Base-by-base conservation (phyloP, 2,113 vertebrate species). In the Nibea albiflora region DNA sequence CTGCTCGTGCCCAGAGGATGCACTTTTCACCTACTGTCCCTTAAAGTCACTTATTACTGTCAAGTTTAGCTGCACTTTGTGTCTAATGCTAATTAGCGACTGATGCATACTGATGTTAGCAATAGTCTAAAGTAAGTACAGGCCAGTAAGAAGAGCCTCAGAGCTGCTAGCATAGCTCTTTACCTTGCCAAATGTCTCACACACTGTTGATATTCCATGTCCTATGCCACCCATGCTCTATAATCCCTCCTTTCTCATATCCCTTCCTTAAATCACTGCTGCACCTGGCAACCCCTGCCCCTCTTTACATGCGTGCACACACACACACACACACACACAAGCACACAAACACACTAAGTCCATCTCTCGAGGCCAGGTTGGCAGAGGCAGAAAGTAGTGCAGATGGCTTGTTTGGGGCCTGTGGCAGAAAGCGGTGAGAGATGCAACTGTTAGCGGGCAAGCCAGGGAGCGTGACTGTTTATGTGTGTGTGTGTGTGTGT, bases 341-440 rank as follows among this genome's bases (percentile, higher is more conserved):
- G 53, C 28, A 64, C 68, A 44, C 19, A 65, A 70, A 81, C 42
- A 77, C 17, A 76, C 50, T 79, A 20, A 44, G 57, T 80, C 63
- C 35, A 22, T 83, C 85, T 90, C 85, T 78, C 0, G 62, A 63
- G 89, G 84, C 68, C n/a, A 57, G 67, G 77, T 70, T 92, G 92
- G 86, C 89, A 89, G 69, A 84, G 61, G 61, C 67, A 69, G 57
- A 78, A 61, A 78, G 42, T 22, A 42, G 81, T 90, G 81, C 92
- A 93, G 92, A 90, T 93, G 92, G 89, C 89, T 89, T 81, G 78
- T 89, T 91, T 75, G 63, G 76, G 81, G 86, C 77, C 81, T 82
- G 79, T 88, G 90, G 87, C 85, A 88, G 63, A 66, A 86, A 85
- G 76, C 83, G 49, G 39, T 83, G 84, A 86, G 75, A 85, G 88